These are phyloP conservation scores for Acestrorhynchus altus DNA, from an alignment of 2,797 vertebrate genomes.

Conservation along the genomic window DNA sequence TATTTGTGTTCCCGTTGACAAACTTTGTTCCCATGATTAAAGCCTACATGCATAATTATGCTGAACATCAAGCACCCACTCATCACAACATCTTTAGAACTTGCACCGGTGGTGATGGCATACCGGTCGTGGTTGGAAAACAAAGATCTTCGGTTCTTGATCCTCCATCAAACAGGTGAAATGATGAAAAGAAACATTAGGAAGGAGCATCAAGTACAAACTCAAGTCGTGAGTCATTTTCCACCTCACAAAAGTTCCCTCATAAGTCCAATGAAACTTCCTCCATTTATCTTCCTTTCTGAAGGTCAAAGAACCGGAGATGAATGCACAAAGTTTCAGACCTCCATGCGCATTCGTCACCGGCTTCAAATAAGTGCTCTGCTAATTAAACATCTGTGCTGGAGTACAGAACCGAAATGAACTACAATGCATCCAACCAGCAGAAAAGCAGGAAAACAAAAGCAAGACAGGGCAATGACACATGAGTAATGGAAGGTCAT, in stretches of 20 bases:
- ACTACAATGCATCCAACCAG: neutral
- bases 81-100: conserved; percentile 1
- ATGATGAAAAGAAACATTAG: conserved; percentile 21
- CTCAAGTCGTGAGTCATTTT: neutral
- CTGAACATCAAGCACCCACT: conserved; percentile 8
- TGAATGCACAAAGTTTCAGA: neutral
- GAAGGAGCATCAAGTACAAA: neutral
- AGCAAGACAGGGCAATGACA: neutral
- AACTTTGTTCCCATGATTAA: neutral
- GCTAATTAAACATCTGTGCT: conserved; percentile 1
- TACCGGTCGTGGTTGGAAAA: neutral
- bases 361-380: conserved; percentile 2
- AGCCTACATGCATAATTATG: conserved; percentile 25
- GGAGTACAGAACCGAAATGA: neutral
- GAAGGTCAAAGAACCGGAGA: conserved; percentile 4
- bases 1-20: conserved; percentile 13
- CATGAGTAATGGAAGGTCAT: neutral
- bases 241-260: neutral
- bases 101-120: neutral
- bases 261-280: neutral
- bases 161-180: conserved; percentile 10
- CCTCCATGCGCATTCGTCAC: conserved; percentile 8
- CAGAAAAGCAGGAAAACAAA: neutral
- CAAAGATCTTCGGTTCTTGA: neutral
- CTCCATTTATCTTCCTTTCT: conserved; percentile 19